Evolutionary conservation across 1,140 invertebrate genomes (phyloP).

Genomic region (Plutomurus gul): DNA sequence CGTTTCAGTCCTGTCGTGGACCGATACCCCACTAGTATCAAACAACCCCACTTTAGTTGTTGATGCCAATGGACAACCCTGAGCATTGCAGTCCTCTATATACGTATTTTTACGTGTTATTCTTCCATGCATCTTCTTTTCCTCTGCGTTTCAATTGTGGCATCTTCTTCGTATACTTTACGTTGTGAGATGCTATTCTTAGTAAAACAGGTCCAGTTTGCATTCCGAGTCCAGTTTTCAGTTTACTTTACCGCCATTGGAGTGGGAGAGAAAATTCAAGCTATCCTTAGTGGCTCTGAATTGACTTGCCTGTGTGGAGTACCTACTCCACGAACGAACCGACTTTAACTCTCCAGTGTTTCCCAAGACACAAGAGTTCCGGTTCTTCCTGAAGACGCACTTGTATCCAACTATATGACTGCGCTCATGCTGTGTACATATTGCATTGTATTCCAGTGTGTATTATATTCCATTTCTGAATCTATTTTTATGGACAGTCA

Average conservation of each 20-base stretch:
- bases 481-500: conserved; percentile 35
- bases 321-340: no score
- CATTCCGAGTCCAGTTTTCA: not conserved
- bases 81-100: no score
- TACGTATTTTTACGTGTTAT: not conserved
- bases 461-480: not conserved
- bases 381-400: no score
- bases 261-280: not conserved
- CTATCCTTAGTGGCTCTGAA: not conserved
- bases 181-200: not conserved
- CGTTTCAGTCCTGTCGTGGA: not conserved
- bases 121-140: not conserved
- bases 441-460: no score
- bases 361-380: not conserved
- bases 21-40: not conserved
- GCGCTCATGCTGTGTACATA: no score
- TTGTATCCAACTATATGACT: no score
- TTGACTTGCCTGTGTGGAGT: no score
- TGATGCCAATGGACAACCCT: no score
- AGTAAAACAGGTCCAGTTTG: no score
- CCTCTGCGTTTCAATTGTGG: not conserved
- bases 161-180: not conserved
- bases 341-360: not conserved
- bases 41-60: not conserved
- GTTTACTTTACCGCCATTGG: not conserved